These are phyloP conservation scores for Litoditis marina DNA, from an alignment of 2,888 invertebrate genomes.

Conservation along the genomic window DNA sequence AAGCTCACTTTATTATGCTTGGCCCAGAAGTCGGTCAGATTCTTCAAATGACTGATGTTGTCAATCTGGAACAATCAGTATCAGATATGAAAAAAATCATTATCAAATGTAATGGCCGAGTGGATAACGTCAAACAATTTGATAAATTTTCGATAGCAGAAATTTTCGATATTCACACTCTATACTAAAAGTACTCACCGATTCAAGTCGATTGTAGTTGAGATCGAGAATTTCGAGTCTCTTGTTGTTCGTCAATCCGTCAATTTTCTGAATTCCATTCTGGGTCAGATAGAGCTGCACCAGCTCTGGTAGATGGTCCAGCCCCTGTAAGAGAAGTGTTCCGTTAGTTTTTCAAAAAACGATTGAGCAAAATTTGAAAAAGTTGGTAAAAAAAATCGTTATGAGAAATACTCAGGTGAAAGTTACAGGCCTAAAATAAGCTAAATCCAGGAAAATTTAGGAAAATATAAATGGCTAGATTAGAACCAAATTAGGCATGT, in stretches of 20 bases:
- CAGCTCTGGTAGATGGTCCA: slow-evolving; percentile 74
- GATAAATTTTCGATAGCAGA: too few relatives aligned
- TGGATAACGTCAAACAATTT: too few relatives aligned
- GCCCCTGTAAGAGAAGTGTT: slow-evolving; percentile 70
- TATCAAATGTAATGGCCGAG: too few relatives aligned
- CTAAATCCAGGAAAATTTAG: too few relatives aligned
- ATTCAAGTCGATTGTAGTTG: slow-evolving; percentile 46
- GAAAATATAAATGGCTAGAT: too few relatives aligned
- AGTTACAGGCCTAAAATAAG: too few relatives aligned
- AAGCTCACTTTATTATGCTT: slow-evolving; percentile 40
- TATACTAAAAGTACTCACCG: background rate
- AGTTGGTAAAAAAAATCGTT: too few relatives aligned
- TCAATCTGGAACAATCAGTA: too few relatives aligned
- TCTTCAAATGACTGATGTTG: slow-evolving; percentile 38
- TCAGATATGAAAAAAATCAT: too few relatives aligned
- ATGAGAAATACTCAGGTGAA: too few relatives aligned
- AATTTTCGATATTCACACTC: background rate
- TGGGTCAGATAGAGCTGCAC: slow-evolving; percentile 87
- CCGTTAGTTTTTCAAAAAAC: background rate
- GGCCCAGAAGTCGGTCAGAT: slow-evolving; percentile 53
- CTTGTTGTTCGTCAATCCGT: slow-evolving; percentile 70
- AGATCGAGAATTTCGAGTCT: slow-evolving; percentile 48
- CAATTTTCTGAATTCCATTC: slow-evolving; percentile 79
- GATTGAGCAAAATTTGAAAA: background rate
- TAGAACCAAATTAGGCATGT: too few relatives aligned